Evolutionary conservation across 2,797 vertebrate genomes (phyloP).

Genomic region (Tauraco hartlaubi): DNA sequence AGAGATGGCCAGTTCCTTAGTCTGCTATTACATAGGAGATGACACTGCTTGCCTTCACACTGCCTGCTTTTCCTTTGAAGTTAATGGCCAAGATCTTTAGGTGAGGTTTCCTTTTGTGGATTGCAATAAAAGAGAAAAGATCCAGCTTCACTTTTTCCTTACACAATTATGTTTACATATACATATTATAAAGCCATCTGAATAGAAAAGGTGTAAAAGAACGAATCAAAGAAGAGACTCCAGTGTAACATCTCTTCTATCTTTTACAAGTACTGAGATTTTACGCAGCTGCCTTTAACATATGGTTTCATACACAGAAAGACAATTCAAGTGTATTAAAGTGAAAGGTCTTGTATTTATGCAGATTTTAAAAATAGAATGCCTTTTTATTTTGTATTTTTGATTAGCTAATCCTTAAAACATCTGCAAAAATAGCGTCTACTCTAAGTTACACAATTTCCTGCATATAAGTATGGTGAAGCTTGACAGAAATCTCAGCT

Average conservation of each 20-base stretch:
- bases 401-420: background rate
- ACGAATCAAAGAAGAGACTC: background rate
- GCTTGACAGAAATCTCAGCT: slow-evolving; percentile 45
- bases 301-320: background rate
- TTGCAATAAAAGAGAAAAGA: slow-evolving; percentile 9
- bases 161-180: slow-evolving; percentile 21
- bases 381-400: background rate
- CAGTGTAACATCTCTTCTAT: background rate
- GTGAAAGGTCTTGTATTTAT: background rate
- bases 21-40: background rate
- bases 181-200: slow-evolving; percentile 11
- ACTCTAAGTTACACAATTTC: background rate
- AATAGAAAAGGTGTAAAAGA: background rate
- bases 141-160: background rate
- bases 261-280: background rate
- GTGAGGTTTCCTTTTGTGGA: background rate
- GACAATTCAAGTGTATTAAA: background rate
- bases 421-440: background rate
- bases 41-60: background rate
- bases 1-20: background rate
- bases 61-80: background rate
- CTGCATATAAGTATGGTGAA: background rate
- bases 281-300: background rate
- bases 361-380: background rate
- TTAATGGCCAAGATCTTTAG: background rate